Evolutionary conservation across 2,888 invertebrate species (phyloP).

Genomic region (Mechanitis mazaeus): DNA sequence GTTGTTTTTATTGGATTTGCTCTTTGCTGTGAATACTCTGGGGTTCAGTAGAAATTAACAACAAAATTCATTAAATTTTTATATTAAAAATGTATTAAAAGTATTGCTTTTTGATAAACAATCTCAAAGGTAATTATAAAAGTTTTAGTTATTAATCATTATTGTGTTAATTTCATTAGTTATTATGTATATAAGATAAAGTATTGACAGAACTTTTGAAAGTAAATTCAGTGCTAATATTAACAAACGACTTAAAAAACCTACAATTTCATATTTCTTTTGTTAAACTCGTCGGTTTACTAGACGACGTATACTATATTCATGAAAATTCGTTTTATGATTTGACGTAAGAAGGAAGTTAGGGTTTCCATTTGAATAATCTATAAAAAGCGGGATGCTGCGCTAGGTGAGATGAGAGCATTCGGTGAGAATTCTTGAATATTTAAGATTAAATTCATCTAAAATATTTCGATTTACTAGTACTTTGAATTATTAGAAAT

Average conservation of each 20-base stretch:
- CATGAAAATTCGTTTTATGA: constrained; percentile 48
- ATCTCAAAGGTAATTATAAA: no score
- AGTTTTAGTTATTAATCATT: no score
- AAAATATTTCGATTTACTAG: neutral
- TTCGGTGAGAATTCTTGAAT: neutral
- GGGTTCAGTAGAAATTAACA: constrained; percentile 10
- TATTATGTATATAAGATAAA: neutral
- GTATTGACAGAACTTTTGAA: neutral
- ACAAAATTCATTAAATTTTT: neutral
- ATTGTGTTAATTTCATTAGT: neutral
- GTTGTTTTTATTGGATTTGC: constrained; percentile 26
- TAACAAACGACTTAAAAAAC: neutral
- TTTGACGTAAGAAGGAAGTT: constrained; percentile 41
- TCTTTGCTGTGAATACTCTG: constrained; percentile 18
- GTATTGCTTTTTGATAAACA: no score
- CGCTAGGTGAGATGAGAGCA: constrained; percentile 1
- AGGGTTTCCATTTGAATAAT: constrained; percentile 51
- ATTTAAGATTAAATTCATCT: constrained; percentile 1
- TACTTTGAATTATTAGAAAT: neutral
- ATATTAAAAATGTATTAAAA: neutral
- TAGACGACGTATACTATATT: constrained; percentile 34
- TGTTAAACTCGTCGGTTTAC: constrained; percentile 25
- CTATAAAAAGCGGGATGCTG: constrained; percentile 32
- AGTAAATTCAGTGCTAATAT: neutral
- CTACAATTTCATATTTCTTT: constrained; percentile 18